Conservation (phyloP, 2,113 vertebrate species). For the Jaculus jaculus region DNA sequence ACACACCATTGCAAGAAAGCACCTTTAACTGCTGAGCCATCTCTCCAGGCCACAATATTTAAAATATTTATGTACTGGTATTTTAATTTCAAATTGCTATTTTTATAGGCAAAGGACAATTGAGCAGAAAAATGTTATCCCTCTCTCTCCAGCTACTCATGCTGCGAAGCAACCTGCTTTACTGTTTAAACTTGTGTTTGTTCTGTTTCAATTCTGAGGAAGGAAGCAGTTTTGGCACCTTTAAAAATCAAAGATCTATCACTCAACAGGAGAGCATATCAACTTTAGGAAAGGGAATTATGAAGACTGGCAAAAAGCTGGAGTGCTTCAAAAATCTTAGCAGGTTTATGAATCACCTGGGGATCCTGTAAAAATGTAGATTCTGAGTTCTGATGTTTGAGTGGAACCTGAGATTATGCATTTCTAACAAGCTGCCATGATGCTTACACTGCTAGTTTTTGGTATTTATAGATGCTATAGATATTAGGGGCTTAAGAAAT, state of each 20-base stretch:
- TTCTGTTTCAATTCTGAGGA: constrained; percentile 74
- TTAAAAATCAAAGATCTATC: constrained; percentile 78
- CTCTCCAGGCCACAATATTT: no score
- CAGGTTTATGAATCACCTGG: background rate
- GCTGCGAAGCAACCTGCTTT: constrained; percentile 79
- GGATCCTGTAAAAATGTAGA: constrained; percentile 30
- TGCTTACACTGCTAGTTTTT: background rate
- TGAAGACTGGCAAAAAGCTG: constrained; percentile 42
- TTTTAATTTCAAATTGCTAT: constrained; percentile 71
- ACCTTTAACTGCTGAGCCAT: no score
- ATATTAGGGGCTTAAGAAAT: background rate
- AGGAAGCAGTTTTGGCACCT: constrained; percentile 67
- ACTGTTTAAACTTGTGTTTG: constrained; percentile 74
- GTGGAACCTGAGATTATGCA: background rate
- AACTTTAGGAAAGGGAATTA: constrained; percentile 49
- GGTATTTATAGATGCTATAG: background rate
- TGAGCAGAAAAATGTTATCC: constrained; percentile 65
- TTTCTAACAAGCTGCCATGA: background rate
- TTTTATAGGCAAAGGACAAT: constrained; percentile 70
- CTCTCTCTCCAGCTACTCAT: constrained; percentile 59
- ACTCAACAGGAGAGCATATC: constrained; percentile 61
- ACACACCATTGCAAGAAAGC: no score
- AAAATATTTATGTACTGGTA: constrained; percentile 60
- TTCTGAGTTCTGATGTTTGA: background rate
- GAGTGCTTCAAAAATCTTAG: constrained; percentile 29